Conservation (phyloP, 2,797 vertebrate species). For the Brachymystax lenok region DNA sequence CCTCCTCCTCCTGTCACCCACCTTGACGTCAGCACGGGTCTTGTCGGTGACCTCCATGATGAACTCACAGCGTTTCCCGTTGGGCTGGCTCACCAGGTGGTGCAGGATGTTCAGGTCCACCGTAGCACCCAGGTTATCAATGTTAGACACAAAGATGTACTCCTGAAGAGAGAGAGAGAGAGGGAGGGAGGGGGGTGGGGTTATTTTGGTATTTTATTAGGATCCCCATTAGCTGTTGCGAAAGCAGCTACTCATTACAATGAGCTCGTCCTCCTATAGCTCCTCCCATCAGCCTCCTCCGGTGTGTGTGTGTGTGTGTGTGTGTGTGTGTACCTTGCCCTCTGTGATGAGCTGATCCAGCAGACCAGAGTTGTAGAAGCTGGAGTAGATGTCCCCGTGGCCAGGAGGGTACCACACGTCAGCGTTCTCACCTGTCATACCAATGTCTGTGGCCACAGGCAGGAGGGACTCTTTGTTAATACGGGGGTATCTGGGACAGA, state of each 20-base stretch:
- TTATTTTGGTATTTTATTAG: too few relatives aligned
- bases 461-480: slow-evolving; percentile 95
- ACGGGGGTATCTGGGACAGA: slow-evolving; percentile 84
- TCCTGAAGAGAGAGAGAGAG: slow-evolving; percentile 57
- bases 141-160: slow-evolving; percentile 98
- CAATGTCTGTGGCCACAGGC: slow-evolving; percentile 85
- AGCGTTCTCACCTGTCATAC: slow-evolving; percentile 81
- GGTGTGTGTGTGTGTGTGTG: too few relatives aligned
- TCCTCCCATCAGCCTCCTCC: too few relatives aligned
- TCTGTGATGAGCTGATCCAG: slow-evolving; percentile 86
- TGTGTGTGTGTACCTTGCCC: slow-evolving; percentile 73
- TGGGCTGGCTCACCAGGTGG: slow-evolving; percentile 91
- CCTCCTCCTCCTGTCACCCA: slow-evolving; percentile 50
- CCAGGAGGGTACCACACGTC: slow-evolving; percentile 97
- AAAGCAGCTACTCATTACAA: too few relatives aligned
- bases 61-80: slow-evolving; percentile 91
- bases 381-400: slow-evolving; percentile 93
- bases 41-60: slow-evolving; percentile 99
- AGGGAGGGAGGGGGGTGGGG: too few relatives aligned
- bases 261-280: too few relatives aligned
- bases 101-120: slow-evolving; percentile 95
- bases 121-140: slow-evolving; percentile 96
- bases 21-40: slow-evolving; percentile 95
- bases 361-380: slow-evolving; percentile 92
- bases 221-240: too few relatives aligned